A percentile compares a stretch with the other conserved stretches of the same genome.
phyloP scores from a whole-genome alignment of 2,888 invertebrate genomes.

The Drosophila atripex region DNA sequence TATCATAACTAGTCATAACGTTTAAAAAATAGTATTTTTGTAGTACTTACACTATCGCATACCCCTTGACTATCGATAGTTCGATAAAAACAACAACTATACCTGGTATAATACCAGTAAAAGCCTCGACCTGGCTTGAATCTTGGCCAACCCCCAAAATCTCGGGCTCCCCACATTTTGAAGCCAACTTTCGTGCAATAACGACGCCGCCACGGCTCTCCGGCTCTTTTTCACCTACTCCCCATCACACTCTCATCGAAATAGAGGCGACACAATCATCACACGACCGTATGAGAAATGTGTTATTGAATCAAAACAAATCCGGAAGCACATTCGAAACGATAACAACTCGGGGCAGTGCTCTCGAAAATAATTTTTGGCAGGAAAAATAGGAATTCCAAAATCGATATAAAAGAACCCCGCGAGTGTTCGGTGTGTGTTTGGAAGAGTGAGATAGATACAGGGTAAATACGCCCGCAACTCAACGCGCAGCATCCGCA shows the following conservation, averaged over 20 bases:
- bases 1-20: too few species aligned
- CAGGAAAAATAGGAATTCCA: background rate
- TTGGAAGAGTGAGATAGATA: constrained; percentile 16
- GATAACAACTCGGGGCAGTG: background rate
- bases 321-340: background rate
- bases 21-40: too few species aligned
- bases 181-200: constrained; percentile 32
- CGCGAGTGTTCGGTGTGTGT: constrained; percentile 6
- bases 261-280: constrained; percentile 1
- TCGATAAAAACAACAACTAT: constrained; percentile 7
- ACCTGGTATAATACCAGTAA: constrained; percentile 36
- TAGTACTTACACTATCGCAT: too few species aligned
- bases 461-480: constrained; percentile 9
- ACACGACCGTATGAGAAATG: constrained; percentile 5
- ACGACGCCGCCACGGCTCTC: constrained; percentile 24
- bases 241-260: background rate
- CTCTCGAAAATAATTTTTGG: background rate
- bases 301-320: constrained; percentile 27
- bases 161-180: constrained; percentile 23
- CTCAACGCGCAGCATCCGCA: constrained; percentile 43
- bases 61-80: background rate
- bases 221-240: constrained; percentile 14
- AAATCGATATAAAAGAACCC: constrained; percentile 28
- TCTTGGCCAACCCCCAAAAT: constrained; percentile 33
- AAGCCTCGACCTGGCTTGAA: constrained; percentile 42